Evolutionary conservation across 2,113 vertebrate species (phyloP), one percentile per base, ranked within the genome.

Genomic region (Sigmodon hispidus): DNA sequence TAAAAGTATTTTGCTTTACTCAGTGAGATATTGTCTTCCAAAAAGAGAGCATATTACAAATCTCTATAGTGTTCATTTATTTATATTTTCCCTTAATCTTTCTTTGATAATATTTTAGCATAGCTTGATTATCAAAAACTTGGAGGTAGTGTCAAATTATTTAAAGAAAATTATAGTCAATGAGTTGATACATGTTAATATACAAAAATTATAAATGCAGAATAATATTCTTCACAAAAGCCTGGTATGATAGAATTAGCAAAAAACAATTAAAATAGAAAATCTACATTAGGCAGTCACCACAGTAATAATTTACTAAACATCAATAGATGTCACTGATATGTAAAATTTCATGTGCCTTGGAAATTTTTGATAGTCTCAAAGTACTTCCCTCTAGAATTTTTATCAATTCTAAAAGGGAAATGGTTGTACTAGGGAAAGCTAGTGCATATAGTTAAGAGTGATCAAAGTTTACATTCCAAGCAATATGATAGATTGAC

Each of bases 301-400:
- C 45, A 75, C 43, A 76, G 79, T 26, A 93, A 94, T 93, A 76
- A 93, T 89, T 75, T 94, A 55, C 15, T 83, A 77, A 91, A 36
- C 5, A 61, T 84, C 73, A 87, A 69, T 63, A 11, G n/a, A 67
- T 36, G 15, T 31, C 70, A 43, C 59, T 55, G 80, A 21, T 85
- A 50, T 31, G 7, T 84, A 80, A 90, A 94, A 89, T 2, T 96
- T 81, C 75, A 65, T 72, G 75, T 87, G 15, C 31, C 26, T 1
- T 80, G 69, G 63, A 5, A 87, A 76, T 70, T 29, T 86, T 67
- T 31, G 21, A 17, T 83, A 67, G 50, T 67, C 88, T 94, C 43
- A 96, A 87, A 86, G 52, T n/a, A 61, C 21, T 48, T 90, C 10
- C 2, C 17, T 50, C 16, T 3, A 92, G 8, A 90, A 59, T 91